Base-by-base conservation (phyloP, 1,140 invertebrate species). In the Papilio dardanus region DNA sequence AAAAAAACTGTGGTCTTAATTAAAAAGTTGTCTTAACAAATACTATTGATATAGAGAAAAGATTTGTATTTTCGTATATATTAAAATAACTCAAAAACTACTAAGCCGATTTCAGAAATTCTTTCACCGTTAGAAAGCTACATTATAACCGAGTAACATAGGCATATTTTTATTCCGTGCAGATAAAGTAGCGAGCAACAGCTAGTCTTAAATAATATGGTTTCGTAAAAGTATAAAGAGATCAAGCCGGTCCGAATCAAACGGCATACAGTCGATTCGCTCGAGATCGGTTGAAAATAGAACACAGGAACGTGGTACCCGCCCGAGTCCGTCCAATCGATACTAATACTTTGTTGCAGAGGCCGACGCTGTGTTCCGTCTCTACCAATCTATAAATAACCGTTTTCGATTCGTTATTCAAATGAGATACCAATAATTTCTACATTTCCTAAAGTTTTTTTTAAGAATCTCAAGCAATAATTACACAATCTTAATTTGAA, bases 231-330 rank as follows among this genome's bases (percentile, higher is more conserved):
- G 78, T 80, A 82, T 79, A 71, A 77, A 77, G 78, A 77, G 76
- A 74, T 76, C 40, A 68, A 76, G 80, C 81, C 79, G 82, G 79
- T 85, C 79, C 40, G 79, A 80, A 82, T 79, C 74, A 68, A 74
- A 79, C 74, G 69, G 77, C 78, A 80, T 84, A 83, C 78, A 76
- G 58, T 66, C 75, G 77, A 81, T 83, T 83, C 50, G 73, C 76
- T 82, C 74, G 75, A 71, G 75, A 82, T 82, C 58, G 77, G 78
- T 82, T 77, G 71, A 84, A 87, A 87, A 88, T 87, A 88, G 82
- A 84, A 79, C 74, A 77, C 71, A 74, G 31, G 68, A 73, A 54
- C 68, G 58, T 42, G 68, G 71, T 80, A 81, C 78, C 79, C 77
- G 79, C 73, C 66, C 76, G 21, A 76, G 75, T 75, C 82, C 81